phyloP scores from a whole-genome alignment of 2,113 vertebrate species.

The Nesogale talazaci region DNA sequence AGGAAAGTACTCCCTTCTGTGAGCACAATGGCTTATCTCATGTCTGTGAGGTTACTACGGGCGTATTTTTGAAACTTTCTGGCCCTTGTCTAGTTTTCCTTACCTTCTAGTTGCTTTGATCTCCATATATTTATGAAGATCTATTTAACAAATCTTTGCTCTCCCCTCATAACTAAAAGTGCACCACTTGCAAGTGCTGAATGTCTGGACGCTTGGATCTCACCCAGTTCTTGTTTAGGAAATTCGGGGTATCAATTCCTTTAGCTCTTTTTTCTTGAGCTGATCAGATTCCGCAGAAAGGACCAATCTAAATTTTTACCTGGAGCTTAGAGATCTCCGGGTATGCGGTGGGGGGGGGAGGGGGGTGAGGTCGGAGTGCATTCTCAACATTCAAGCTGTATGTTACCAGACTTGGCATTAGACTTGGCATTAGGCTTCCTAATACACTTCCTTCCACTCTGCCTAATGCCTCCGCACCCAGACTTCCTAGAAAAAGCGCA shows the following conservation, averaged over 20 bases:
- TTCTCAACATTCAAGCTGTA: neutral
- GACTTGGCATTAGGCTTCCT: neutral
- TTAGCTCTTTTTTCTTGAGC: neutral
- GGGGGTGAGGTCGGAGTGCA: neutral
- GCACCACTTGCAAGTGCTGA: neutral
- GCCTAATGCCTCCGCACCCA: neutral
- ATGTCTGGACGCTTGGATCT: neutral
- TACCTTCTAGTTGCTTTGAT: constrained; percentile 9
- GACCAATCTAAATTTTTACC: neutral
- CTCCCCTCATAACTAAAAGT: neutral
- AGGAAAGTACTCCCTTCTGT: neutral
- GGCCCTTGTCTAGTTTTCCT: constrained; percentile 1
- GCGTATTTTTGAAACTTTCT: neutral
- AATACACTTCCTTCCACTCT: neutral
- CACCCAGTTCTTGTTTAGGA: neutral
- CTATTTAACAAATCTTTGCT: neutral
- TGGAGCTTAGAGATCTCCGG: neutral
- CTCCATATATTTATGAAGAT: constrained; percentile 14
- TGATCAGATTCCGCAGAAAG: neutral
- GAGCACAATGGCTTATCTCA: neutral
- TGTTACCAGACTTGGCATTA: neutral
- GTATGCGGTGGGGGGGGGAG: too few species aligned
- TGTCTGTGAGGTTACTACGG: neutral
- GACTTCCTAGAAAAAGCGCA: neutral
- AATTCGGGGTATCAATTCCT: neutral